phyloP scores from a whole-genome alignment of 2,113 vertebrate species.

The Struthidea cinerea region DNA sequence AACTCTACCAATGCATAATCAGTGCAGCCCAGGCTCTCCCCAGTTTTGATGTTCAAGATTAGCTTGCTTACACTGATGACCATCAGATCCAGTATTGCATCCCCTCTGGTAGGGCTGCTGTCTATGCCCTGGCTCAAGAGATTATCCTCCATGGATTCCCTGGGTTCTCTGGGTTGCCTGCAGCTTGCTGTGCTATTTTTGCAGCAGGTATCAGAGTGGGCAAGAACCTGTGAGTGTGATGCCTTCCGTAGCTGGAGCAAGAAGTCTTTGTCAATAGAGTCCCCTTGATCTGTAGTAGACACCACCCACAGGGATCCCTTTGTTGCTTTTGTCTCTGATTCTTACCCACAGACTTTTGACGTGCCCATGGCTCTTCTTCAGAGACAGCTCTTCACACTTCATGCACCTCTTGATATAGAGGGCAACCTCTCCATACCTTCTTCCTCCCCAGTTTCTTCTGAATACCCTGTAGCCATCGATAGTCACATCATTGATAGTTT shows the following conservation, averaged over 20 bases:
- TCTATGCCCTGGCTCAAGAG: not conserved
- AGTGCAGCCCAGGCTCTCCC: not conserved
- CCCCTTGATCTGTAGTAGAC: not conserved
- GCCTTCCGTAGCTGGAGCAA: not conserved
- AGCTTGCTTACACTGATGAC: not conserved
- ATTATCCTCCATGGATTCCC: not conserved
- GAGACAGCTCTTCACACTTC: not conserved
- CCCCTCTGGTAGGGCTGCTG: not conserved
- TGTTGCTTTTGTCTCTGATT: not conserved
- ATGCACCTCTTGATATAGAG: not conserved
- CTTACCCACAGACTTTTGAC: not conserved
- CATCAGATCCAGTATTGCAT: not conserved
- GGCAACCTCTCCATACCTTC: not conserved
- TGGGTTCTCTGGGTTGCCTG: not conserved
- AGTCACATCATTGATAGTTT: not conserved
- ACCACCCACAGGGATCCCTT: not conserved
- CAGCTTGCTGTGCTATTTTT: not conserved
- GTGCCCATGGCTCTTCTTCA: not conserved
- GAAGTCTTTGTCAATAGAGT: not conserved
- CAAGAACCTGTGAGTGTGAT: not conserved
- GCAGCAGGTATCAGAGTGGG: not conserved
- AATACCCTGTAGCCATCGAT: fast-evolving
- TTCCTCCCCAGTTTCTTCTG: not conserved
- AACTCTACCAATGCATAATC: not conserved
- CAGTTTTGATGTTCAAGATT: not conserved